Base-by-base conservation (phyloP, 2,888 invertebrate genomes). In the Linnaemya vulpina region DNA sequence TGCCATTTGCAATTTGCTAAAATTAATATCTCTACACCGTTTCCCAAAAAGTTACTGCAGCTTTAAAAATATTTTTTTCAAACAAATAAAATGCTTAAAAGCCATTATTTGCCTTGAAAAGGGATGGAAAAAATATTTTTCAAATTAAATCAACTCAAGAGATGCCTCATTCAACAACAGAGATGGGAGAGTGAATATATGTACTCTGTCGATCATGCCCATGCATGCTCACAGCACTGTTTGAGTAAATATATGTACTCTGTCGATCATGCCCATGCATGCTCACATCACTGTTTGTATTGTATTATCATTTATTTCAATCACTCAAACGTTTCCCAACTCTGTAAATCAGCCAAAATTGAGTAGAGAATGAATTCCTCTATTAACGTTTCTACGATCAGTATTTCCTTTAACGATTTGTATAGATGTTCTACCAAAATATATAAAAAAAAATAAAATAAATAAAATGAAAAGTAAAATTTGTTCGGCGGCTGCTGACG, bases 321-420 rank as follows among this genome's bases (percentile, higher is more conserved):
- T 38, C 38, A 38, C 38, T 8, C 11, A 20, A 51, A 9, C 20
- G 10, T 11, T 51, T 17, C 10, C 20, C 51, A 53, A 20, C 22
- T 3, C 53, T 4, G 0, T 53, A 22, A 25, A 55, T 7, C 8
- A 9, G 25, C 4, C 9, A 53, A 22, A 30, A 22, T 17, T 25
- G 40, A 58, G 2, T 46, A 53, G 25, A 30, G 20, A 68, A 58
- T 8, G 49, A 58, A 30, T 22, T 49, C 38, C 49, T 49, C 38
- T 60, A 46, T 60, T 60, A 58, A 67, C 4, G 13, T 58, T 22
- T 60, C 76, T 77, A 77, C 76, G 38, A 68, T 68, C 46, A 55
- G 46, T 35, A 38, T 60, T 46, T 65, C 30, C 25, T 58, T 77
- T 60, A 55, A 68, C 30, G 68, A 60, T 43, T 38, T 60, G 7